phyloP scores from a whole-genome alignment of 2,797 vertebrate genomes.

The Girardinus metallicus region DNA sequence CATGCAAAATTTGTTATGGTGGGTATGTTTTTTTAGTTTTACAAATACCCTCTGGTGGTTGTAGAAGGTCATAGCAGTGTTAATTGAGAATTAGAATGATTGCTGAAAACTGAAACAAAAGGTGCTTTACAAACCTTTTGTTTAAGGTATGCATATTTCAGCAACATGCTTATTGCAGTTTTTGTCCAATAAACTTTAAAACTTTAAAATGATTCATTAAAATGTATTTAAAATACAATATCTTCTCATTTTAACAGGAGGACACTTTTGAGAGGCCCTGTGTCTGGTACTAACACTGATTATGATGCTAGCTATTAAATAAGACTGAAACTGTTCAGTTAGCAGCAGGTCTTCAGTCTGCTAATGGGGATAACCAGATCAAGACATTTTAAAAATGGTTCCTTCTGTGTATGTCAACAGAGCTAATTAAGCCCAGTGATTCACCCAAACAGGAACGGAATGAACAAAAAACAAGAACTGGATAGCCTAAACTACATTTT shows the following conservation, averaged over 20 bases:
- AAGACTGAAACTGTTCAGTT: neutral
- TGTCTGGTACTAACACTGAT: neutral
- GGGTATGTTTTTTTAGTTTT: constrained; percentile 20
- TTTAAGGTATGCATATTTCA: neutral
- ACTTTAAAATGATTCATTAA: neutral
- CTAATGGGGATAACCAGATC: neutral
- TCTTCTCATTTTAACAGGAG: neutral
- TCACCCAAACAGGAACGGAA: neutral
- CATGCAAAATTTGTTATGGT: constrained; percentile 10
- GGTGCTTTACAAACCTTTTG: neutral
- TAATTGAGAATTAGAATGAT: neutral
- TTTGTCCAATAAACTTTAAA: neutral
- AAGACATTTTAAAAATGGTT: neutral
- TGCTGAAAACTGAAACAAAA: neutral
- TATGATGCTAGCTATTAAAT: neutral
- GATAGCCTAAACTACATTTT: neutral
- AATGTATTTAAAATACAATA: neutral
- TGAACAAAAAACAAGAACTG: neutral
- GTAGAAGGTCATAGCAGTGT: neutral
- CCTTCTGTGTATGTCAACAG: neutral
- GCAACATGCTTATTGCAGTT: neutral
- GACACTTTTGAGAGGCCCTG: neutral
- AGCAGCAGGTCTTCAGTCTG: neutral
- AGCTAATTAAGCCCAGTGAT: neutral
- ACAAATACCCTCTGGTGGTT: constrained; percentile 6